These are phyloP conservation scores for Poeciliopsis retropinna DNA, from an alignment of 2,113 vertebrate species.

Conservation along the genomic window DNA sequence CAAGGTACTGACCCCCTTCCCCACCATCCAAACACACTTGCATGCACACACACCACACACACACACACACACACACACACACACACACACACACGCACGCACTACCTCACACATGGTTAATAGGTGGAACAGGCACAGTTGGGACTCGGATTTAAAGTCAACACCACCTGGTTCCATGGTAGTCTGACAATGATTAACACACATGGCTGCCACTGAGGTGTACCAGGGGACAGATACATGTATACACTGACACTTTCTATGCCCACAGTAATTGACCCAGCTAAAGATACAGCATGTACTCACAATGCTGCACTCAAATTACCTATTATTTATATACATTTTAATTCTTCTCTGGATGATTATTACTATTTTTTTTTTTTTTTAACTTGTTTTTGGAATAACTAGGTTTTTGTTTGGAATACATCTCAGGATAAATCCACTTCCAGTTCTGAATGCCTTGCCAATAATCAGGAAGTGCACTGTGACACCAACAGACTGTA, in stretches of 20 bases:
- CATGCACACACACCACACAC: constrained; percentile 58
- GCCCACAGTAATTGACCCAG: background rate
- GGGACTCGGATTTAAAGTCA: constrained; percentile 83
- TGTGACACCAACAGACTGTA: background rate
- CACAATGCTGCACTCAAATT: background rate
- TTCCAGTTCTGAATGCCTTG: background rate
- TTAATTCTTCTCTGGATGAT: background rate
- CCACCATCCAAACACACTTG: constrained; percentile 55
- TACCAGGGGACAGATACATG: constrained; percentile 48
- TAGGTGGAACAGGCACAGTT: constrained; percentile 90
- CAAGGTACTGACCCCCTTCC: constrained; percentile 42
- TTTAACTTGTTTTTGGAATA: background rate
- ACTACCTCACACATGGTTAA: constrained; percentile 74
- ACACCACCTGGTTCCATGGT: constrained; percentile 80
- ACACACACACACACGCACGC: constrained; percentile 74
- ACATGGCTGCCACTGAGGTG: constrained; percentile 24
- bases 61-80: constrained; percentile 28
- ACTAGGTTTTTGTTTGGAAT: background rate
- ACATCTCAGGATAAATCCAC: background rate
- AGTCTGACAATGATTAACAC: constrained; percentile 70
- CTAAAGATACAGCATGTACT: background rate
- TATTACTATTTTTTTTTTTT: background rate
- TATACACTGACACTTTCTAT: constrained; percentile 17
- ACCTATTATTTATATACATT: background rate
- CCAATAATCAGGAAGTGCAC: background rate